These are phyloP conservation scores for Myioborus miniatus DNA, from an alignment of 2,797 vertebrate species.

Conservation along the genomic window DNA sequence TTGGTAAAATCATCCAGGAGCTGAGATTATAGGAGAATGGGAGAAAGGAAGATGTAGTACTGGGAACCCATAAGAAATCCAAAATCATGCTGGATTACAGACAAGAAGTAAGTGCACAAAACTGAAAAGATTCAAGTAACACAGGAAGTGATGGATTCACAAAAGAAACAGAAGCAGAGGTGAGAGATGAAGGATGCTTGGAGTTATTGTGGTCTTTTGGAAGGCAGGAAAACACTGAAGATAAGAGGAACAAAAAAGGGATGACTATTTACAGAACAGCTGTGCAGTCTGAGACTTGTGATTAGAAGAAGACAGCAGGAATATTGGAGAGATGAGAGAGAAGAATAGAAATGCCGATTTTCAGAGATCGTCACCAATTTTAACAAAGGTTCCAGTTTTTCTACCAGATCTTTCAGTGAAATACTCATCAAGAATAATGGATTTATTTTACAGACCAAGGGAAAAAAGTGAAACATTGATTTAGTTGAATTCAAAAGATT, in stretches of 20 bases:
- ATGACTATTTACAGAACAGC: not conserved
- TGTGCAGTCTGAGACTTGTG: not conserved
- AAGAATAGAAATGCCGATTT: not conserved
- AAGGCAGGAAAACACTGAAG: not conserved
- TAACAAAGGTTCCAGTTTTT: not conserved
- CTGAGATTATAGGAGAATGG: not conserved
- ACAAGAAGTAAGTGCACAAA: not conserved
- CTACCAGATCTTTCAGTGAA: not conserved
- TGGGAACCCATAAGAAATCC: not conserved
- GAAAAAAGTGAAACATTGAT: not conserved
- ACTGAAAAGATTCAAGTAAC: not conserved
- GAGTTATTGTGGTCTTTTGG: not conserved
- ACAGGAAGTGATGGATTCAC: not conserved
- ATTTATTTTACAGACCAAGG: not conserved
- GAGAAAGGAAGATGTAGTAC: not conserved
- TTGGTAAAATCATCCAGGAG: not conserved
- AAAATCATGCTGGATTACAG: not conserved
- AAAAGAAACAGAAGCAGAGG: not conserved
- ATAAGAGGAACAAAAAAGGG: not conserved
- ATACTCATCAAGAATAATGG: not conserved
- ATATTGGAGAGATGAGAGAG: not conserved
- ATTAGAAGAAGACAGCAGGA: not conserved
- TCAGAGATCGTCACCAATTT: not conserved
- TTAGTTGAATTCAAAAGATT: not conserved
- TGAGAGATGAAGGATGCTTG: not conserved